Evolutionary conservation across 2,113 vertebrate species (phyloP).

Genomic region (Xerus inauris): DNA sequence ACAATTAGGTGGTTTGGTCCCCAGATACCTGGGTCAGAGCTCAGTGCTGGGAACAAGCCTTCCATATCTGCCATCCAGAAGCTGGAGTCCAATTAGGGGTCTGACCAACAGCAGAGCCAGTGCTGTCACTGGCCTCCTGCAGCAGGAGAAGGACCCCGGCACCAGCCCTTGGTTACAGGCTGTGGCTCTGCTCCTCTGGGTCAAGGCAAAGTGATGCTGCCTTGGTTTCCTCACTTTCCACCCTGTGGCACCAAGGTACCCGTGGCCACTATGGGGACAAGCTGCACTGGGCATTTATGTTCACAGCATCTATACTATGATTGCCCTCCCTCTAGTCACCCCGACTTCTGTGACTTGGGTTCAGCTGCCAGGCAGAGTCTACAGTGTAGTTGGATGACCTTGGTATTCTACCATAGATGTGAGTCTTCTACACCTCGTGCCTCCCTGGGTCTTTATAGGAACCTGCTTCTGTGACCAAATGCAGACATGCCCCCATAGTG

Average conservation of each 20-base stretch:
- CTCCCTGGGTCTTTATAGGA: slow-evolving; percentile 55
- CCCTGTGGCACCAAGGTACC: not conserved
- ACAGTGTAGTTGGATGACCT: slow-evolving; percentile 37
- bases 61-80: not conserved
- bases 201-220: too few relatives aligned
- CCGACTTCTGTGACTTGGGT: not conserved
- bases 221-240: fast-evolving
- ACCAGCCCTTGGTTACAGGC: too few relatives aligned
- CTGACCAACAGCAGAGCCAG: fast-evolving
- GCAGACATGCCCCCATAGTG: slow-evolving; percentile 14
- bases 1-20: not conserved
- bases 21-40: not conserved
- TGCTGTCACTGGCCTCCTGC: fast-evolving
- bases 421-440: slow-evolving; percentile 65
- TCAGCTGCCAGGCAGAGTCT: not conserved
- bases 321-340: not conserved
- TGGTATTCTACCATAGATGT: slow-evolving; percentile 49
- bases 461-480: not conserved
- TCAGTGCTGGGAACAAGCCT: not conserved
- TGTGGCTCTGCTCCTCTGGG: not conserved
- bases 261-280: not conserved
- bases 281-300: not conserved
- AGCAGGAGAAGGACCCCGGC: fast-evolving
- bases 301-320: not conserved
- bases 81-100: fast-evolving